Percentiles rank a stretch among this genome's conserved stretches.
These are phyloP conservation scores for Calypte anna DNA, from an alignment of 2,113 vertebrate genomes.

Conservation along the genomic window DNA sequence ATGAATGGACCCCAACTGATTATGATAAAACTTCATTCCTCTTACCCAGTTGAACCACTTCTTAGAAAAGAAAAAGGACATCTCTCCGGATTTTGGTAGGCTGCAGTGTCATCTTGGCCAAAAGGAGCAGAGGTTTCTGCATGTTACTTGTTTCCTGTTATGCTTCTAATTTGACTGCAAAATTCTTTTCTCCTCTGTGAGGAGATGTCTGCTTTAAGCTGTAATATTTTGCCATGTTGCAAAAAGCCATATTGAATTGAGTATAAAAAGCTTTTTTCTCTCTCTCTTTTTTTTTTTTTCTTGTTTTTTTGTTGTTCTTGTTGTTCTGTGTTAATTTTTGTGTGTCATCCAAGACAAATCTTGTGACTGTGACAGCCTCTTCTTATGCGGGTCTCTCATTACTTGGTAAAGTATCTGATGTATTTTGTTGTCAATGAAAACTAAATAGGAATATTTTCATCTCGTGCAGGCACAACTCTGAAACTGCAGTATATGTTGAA, in stretches of 20 bases:
- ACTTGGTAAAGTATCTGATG: constrained; percentile 72
- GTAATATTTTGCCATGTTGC: constrained; percentile 87
- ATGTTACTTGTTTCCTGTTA: constrained; percentile 65
- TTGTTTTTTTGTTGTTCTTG: neutral
- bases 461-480: constrained; percentile 61
- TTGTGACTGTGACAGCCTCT: constrained; percentile 82
- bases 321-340: constrained; percentile 72
- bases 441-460: constrained; percentile 56
- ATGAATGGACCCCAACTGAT: constrained; percentile 29
- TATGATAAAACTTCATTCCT: neutral
- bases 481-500: constrained; percentile 37
- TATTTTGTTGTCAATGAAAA: constrained; percentile 54
- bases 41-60: constrained; percentile 1
- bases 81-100: constrained; percentile 53
- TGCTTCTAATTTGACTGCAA: constrained; percentile 82
- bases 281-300: neutral
- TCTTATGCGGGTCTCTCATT: constrained; percentile 79
- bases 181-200: constrained; percentile 92
- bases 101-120: constrained; percentile 39
- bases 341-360: constrained; percentile 76
- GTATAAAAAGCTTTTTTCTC: constrained; percentile 73
- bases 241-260: constrained; percentile 92
- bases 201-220: constrained; percentile 89
- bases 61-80: constrained; percentile 15
- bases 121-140: constrained; percentile 57